Evolutionary conservation across 2,797 vertebrate genomes (phyloP), one percentile per base, ranked within the genome.

Genomic region (Xenopus petersii): DNA sequence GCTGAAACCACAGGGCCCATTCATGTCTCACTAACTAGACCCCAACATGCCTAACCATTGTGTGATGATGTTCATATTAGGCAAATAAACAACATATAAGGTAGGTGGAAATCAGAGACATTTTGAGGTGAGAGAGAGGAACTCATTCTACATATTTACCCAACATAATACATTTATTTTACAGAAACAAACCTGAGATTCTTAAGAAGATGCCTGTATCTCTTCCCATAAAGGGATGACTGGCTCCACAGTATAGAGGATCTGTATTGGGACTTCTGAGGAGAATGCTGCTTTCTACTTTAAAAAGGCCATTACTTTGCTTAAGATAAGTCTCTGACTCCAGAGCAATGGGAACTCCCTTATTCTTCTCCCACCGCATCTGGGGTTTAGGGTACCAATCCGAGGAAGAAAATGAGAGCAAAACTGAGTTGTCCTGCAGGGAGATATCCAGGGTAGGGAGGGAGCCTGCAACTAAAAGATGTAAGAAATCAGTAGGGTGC

Each of bases 341-440:
- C 11, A 42, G 26, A 2, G 33, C 6, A 11, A 21, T 13, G 17
- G 24, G 0, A 0, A 9, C 2, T 6, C 13, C 49, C 55, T 71
- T 58, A 11, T 26, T 21, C 33, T 33, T 6, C 16, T 61, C 5
- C 75, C 75, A 77, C 13, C 3, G 58, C 58, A 77, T 72, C 16
- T 67, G 17, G n/a, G 75, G 75, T 3, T 42, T n/a, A 61, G 75
- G 75, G 17, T 62, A 77, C 75, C 75, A 77, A 24, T 55, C 75
- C 10, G 47, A 61, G 10, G 75, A 30, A 17, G 46, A 8, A n/a
- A 72, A 72, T 12, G 64, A 67, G 2, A 77, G 36, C 16, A 13
- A 10, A 13, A 77, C 30, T 55, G 30, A 24, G 26, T 42, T 33
- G 24, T 56, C 70, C 13, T 68, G 7, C 21, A 77, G n/a, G 17